These are phyloP conservation scores for Crossoptilon crossoptilon DNA, from an alignment of 2,797 vertebrate genomes.

Conservation along the genomic window DNA sequence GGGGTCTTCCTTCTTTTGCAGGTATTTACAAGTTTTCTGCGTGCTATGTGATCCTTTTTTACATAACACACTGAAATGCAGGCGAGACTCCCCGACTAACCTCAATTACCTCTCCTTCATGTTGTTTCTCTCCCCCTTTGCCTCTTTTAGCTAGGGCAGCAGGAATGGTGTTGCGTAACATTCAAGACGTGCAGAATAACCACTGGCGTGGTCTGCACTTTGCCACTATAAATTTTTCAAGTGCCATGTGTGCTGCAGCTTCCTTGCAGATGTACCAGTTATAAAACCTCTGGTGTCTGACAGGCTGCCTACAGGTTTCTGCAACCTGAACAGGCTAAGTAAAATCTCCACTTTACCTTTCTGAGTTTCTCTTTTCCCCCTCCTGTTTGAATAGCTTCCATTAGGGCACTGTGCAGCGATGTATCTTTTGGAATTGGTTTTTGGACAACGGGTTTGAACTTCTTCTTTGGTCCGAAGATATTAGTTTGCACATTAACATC, in stretches of 20 bases:
- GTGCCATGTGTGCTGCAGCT: not conserved
- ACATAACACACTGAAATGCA: not conserved
- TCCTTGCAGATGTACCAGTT: not conserved
- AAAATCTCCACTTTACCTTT: conserved; percentile 84
- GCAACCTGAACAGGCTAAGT: not conserved
- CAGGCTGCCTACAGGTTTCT: not conserved
- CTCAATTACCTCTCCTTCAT: not conserved
- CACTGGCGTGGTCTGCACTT: not conserved
- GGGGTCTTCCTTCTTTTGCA: not conserved
- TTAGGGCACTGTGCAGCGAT: conserved; percentile 90
- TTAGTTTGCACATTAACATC: conserved; percentile 67
- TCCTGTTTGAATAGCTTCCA: conserved; percentile 92
- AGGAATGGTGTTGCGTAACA: not conserved
- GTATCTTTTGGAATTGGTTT: conserved; percentile 88
- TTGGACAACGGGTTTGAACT: conserved; percentile 88
- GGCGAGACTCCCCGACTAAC: not conserved
- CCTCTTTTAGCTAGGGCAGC: not conserved
- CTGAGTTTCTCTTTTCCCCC: conserved; percentile 88
- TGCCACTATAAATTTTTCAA: conserved; percentile 23
- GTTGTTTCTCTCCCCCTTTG: not conserved
- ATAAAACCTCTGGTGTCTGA: conserved; percentile 4
- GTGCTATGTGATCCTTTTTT: not conserved
- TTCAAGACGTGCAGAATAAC: not conserved
- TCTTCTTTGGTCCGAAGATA: conserved; percentile 92
- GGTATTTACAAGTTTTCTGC: not conserved